Conservation (phyloP, 2,888 invertebrate genomes). For the Netelia fuscicornis region DNA sequence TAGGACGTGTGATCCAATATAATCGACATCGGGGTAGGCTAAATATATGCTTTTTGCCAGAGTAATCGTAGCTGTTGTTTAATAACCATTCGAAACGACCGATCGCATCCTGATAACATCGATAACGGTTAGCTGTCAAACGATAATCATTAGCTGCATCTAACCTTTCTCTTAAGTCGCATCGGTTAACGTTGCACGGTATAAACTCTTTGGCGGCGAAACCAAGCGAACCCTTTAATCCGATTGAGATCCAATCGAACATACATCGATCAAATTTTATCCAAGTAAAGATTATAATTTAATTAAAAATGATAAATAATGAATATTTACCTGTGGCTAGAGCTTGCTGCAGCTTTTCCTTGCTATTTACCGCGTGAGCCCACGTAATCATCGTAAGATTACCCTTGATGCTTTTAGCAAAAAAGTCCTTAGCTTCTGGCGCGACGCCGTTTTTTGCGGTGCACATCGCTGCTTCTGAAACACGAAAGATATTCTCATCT, state of each 20-base stretch:
- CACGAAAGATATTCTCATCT: conserved; percentile 55
- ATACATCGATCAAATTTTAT: too few relatives aligned
- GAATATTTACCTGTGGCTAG: conserved; percentile 84
- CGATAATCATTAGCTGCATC: neutral
- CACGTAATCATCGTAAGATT: conserved; percentile 92
- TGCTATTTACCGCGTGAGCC: conserved; percentile 94
- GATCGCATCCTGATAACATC: too few relatives aligned
- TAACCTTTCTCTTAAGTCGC: too few relatives aligned
- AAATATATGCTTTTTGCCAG: too few relatives aligned
- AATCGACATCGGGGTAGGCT: too few relatives aligned
- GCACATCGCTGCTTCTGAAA: conserved; percentile 78
- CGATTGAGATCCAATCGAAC: too few relatives aligned
- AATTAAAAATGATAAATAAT: conserved; percentile 3
- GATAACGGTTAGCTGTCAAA: neutral
- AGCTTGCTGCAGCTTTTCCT: conserved; percentile 87
- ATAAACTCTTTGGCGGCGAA: too few relatives aligned
- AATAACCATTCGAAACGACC: too few relatives aligned
- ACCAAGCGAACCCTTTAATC: too few relatives aligned
- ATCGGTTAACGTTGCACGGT: too few relatives aligned
- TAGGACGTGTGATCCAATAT: too few relatives aligned
- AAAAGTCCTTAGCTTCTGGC: conserved; percentile 83
- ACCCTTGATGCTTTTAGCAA: conserved; percentile 84
- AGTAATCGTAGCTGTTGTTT: too few relatives aligned
- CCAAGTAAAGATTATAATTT: neutral
- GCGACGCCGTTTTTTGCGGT: conserved; percentile 67